Evolutionary conservation across 2,888 invertebrate genomes (phyloP).

Genomic region (Heliconius charithonia): DNA sequence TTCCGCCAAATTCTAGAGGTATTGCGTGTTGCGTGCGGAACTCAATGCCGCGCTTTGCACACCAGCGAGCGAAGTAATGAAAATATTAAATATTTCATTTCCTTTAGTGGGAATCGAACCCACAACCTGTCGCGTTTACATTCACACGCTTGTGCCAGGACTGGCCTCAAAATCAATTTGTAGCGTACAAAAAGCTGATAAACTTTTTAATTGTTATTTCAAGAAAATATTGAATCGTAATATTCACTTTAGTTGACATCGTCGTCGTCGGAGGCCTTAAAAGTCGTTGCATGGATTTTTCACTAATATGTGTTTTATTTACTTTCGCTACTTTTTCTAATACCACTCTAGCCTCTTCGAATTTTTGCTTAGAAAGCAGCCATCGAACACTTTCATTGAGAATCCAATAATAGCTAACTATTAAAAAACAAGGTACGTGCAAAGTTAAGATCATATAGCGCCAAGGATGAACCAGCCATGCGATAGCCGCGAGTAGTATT

Average conservation of each 20-base stretch:
- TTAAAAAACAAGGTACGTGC: conserved; percentile 87
- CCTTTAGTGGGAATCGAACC: too few species aligned
- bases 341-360: conserved; percentile 84
- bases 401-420: conserved; percentile 87
- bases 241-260: conserved; percentile 5
- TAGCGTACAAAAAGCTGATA: too few species aligned
- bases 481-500: conserved; percentile 85
- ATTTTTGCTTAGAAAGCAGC: conserved; percentile 87
- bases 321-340: conserved; percentile 85
- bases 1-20: too few species aligned
- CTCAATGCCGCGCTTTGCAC: too few species aligned
- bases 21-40: too few species aligned
- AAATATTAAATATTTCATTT: too few species aligned
- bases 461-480: conserved; percentile 89
- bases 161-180: too few species aligned
- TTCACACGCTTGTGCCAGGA: too few species aligned
- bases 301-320: conserved; percentile 83
- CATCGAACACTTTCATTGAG: conserved; percentile 88
- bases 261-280: conserved; percentile 69
- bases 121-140: too few species aligned
- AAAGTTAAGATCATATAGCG: conserved; percentile 85
- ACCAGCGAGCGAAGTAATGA: too few species aligned
- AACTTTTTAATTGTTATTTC: not conserved
- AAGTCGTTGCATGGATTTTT: conserved; percentile 75
- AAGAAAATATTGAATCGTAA: not conserved